phyloP scores from a whole-genome alignment of 30 jellyfish, hydroid and myxozoan genomes.

The Turritopsis dohrnii region DNA sequence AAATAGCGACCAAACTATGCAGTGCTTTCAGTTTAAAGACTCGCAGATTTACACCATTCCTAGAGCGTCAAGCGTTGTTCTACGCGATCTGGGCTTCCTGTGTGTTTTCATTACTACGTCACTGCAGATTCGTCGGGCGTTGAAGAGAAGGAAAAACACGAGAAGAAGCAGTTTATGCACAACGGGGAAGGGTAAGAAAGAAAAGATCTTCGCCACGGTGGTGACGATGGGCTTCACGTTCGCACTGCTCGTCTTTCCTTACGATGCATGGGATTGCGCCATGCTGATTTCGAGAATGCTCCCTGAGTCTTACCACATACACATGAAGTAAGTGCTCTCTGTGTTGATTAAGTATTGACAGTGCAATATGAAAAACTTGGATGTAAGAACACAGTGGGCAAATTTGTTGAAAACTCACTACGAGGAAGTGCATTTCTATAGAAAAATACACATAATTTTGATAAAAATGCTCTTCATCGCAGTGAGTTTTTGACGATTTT shows the following conservation, averaged over 20 bases:
- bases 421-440: too few relatives aligned
- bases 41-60: background rate
- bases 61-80: background rate
- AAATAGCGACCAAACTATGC: background rate
- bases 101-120: background rate
- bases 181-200: background rate
- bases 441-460: too few relatives aligned
- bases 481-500: too few relatives aligned
- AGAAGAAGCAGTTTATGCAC: background rate
- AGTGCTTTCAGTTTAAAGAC: background rate
- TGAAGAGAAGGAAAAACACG: background rate
- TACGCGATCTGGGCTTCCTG: background rate
- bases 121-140: background rate
- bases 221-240: background rate
- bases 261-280: background rate
- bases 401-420: too few relatives aligned
- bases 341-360: too few relatives aligned
- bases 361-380: too few relatives aligned
- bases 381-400: background rate
- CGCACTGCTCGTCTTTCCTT: background rate
- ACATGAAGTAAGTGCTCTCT: background rate
- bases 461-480: too few relatives aligned
- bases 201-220: background rate
- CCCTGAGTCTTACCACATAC: background rate
- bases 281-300: background rate